Evolutionary conservation across 2,888 invertebrate genomes (phyloP), one percentile per base, ranked within the genome.

Genomic region (Seira musarum): DNA sequence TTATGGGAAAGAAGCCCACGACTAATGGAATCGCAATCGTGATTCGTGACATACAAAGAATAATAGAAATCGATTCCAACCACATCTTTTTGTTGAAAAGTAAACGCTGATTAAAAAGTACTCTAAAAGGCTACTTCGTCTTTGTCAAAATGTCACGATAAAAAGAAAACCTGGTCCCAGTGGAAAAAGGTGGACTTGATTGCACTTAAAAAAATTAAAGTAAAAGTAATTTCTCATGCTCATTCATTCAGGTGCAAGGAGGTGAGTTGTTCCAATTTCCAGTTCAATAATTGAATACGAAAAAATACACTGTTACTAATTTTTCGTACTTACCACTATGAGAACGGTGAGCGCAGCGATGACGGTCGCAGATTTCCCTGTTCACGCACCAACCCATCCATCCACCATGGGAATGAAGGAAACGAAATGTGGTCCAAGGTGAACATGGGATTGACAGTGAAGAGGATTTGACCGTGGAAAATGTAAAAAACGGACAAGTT

Each of bases 261-360:
- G 53, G 17, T 53, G 53, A 53, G 13, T 2, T 15, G 13, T 53
- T 30, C 3, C 30, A 30, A 30, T 30, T 30, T 30, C n/a, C n/a
- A n/a, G n/a, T 30, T 30, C 30, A 30, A 30, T 2, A 30, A 30
- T n/a, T n/a, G n/a, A n/a, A n/a, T n/a, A n/a, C n/a, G n/a, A n/a
- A n/a, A n/a, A n/a, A n/a, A n/a, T n/a, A n/a, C n/a, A n/a, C n/a
- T n/a, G n/a, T n/a, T n/a, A n/a, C n/a, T 83, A 84, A 88, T 87
- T 88, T 63, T 40, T 40, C 6, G 6, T 2, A 53, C 53, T 53
- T 53, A 53, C 53, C 53, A 91, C 88, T 87, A 95, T 93, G 22
- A 96, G 90, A 87, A 95, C 93, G 13, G 92, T 91, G 25, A 96
- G 93, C 0, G 95, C 94, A 78, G 93, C 93, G 35, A 69, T 75